Evolutionary conservation across 2,113 vertebrate genomes (phyloP).

Genomic region (Vombatus ursinus): DNA sequence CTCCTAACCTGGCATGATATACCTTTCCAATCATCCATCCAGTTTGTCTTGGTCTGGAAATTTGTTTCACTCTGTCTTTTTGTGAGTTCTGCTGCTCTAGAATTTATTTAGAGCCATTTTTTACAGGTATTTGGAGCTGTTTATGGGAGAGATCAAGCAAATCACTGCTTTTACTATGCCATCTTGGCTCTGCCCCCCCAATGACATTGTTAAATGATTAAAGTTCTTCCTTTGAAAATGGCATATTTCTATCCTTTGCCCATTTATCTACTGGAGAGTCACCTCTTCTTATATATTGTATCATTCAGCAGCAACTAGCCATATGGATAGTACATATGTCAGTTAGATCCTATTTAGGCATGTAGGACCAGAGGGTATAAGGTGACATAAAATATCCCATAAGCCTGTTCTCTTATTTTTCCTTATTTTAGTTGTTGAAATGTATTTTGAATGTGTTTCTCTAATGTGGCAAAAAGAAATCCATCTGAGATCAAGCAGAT

Average conservation of each 20-base stretch:
- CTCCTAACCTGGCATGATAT: too few relatives aligned
- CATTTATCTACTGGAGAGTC: neutral
- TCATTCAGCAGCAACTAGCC: neutral
- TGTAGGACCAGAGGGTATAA: neutral
- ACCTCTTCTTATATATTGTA: neutral
- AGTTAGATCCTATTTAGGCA: neutral
- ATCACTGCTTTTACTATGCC: too few relatives aligned
- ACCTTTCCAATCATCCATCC: too few relatives aligned
- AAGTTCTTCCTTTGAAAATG: neutral
- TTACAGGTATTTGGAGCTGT: too few relatives aligned
- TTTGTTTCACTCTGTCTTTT: too few relatives aligned
- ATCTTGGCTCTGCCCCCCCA: too few relatives aligned
- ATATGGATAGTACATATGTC: neutral
- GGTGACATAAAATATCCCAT: neutral
- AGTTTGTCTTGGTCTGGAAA: too few relatives aligned
- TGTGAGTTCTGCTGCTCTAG: too few relatives aligned
- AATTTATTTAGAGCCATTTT: too few relatives aligned
- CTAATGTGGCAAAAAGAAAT: slow-evolving; percentile 9
- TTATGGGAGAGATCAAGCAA: too few relatives aligned
- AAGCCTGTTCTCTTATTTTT: neutral
- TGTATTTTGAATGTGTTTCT: slow-evolving; percentile 29
- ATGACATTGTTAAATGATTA: neutral
- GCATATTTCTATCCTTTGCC: neutral
- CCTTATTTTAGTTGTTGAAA: neutral
- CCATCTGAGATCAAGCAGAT: slow-evolving; percentile 27